Evolutionary conservation across 2,113 vertebrate species (phyloP).

Genomic region (Chaenocephalus aceratus): DNA sequence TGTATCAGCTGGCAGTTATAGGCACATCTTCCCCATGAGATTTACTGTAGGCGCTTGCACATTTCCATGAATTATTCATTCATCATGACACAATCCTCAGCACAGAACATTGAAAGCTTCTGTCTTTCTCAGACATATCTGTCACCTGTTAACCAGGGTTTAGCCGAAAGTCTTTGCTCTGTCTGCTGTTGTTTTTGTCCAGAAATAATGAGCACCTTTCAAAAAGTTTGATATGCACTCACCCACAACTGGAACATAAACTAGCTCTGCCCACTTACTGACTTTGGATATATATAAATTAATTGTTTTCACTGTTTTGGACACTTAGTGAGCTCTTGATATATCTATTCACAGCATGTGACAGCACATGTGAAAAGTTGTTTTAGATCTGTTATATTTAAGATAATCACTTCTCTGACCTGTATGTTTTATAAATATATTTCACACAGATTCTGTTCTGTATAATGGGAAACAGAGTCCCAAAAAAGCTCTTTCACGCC

Average conservation of each 20-base stretch:
- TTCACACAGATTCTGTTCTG: neutral
- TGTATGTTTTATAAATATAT: neutral
- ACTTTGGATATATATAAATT: neutral
- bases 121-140: slow-evolving; percentile 22
- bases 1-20: slow-evolving; percentile 63
- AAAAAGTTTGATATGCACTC: slow-evolving; percentile 10
- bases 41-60: slow-evolving; percentile 53
- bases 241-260: slow-evolving; percentile 7
- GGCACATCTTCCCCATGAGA: slow-evolving; percentile 47
- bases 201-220: slow-evolving; percentile 49
- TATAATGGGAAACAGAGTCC: neutral
- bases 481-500: slow-evolving; percentile 4
- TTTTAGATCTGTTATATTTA: neutral
- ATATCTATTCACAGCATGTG: neutral
- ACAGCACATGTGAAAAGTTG: neutral
- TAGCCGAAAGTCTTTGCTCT: slow-evolving; percentile 1
- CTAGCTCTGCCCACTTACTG: neutral
- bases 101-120: slow-evolving; percentile 35
- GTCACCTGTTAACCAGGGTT: slow-evolving; percentile 44
- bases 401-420: neutral
- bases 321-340: neutral
- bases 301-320: neutral
- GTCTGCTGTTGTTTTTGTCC: slow-evolving; percentile 35
- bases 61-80: slow-evolving; percentile 64
- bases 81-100: slow-evolving; percentile 17